Percentiles rank a stretch among this genome's conserved stretches.
Evolutionary conservation across 2,888 invertebrate species (phyloP).

Genomic region (Drosophila sordidula): DNA sequence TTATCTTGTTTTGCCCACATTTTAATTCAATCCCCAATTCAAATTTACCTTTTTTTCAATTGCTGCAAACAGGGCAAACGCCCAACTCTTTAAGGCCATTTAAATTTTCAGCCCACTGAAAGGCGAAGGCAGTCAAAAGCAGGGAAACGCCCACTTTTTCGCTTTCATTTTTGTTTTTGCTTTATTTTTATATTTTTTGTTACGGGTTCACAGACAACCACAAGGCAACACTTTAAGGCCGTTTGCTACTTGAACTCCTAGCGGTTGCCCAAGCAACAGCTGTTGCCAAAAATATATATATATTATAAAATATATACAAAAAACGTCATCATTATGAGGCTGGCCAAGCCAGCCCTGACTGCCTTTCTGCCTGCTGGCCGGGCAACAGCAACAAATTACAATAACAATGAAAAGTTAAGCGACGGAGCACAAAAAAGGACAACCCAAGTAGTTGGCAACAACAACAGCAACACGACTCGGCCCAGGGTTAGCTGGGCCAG

Average conservation of each 20-base stretch:
- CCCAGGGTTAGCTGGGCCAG: background rate
- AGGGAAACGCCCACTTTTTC: slow-evolving; percentile 2
- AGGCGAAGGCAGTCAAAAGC: slow-evolving; percentile 6
- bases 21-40: background rate
- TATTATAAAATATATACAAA: slow-evolving; percentile 23
- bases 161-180: slow-evolving; percentile 4
- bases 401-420: slow-evolving; percentile 79
- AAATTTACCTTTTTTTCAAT: background rate
- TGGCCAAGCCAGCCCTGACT: slow-evolving; percentile 28
- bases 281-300: slow-evolving; percentile 51
- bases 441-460: slow-evolving; percentile 60
- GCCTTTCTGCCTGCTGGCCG: slow-evolving; percentile 17
- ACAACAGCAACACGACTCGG: slow-evolving; percentile 21
- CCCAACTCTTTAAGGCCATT: slow-evolving; percentile 37
- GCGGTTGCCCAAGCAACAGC: slow-evolving; percentile 70
- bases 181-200: background rate
- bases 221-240: slow-evolving; percentile 69
- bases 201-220: slow-evolving; percentile 35
- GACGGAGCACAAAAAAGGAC: slow-evolving; percentile 66
- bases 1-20: background rate
- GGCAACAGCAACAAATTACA: slow-evolving; percentile 64
- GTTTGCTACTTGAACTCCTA: slow-evolving; percentile 41
- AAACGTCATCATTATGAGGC: slow-evolving; percentile 65
- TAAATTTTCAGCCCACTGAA: slow-evolving; percentile 14
- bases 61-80: background rate